Base-by-base conservation (phyloP, 2,888 invertebrate species). In the Nemoura dubitans region DNA sequence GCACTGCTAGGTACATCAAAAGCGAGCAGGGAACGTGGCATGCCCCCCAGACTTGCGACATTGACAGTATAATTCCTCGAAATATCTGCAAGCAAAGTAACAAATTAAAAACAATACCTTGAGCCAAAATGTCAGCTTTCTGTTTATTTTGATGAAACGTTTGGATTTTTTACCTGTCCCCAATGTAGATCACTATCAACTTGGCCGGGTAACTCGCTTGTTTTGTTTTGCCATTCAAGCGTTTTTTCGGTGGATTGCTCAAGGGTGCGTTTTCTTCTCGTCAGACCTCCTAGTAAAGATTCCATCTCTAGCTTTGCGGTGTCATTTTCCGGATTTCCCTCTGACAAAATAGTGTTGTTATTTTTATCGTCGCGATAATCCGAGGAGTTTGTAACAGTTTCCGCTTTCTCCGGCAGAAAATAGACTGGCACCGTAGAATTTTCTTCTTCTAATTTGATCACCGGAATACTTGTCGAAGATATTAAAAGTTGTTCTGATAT, bases 11-110 rank as follows among this genome's bases (percentile, higher is more conserved):
- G 88, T 91, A 91, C 81, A 92, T 90, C 21, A 92, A 87, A 16
- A 91, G 89, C 27, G 92, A 91, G 21, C 90, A 89, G 27, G 90
- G 89, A 0, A 91, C 90, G 87, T 91, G 90, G 87, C 92, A 90
- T 14, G 91, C 89, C 25, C 90, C 92, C 86, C 90, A 91, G 43
- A 92, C 90, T 89, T 92, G 92, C 0, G 92, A 91, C 82, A 91
- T 89, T n/a, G 92, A 91, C 7, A 90, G 88, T 81, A 92, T 89
- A 26, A 91, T 89, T 0, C 92, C 92, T 0, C 90, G 90, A 85
- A 92, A 90, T 59, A 92, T 89, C 92, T 92, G 89, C 3, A 85
- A n/a, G 83, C 59, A 0, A 85, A 76, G n/a, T n/a, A n/a, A n/a
- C n/a, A n/a, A n/a, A n/a, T n/a, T n/a, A n/a, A n/a, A n/a, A n/a